Evolutionary conservation across 1,140 invertebrate species (phyloP).

Genomic region (Harlomillsia oculata): DNA sequence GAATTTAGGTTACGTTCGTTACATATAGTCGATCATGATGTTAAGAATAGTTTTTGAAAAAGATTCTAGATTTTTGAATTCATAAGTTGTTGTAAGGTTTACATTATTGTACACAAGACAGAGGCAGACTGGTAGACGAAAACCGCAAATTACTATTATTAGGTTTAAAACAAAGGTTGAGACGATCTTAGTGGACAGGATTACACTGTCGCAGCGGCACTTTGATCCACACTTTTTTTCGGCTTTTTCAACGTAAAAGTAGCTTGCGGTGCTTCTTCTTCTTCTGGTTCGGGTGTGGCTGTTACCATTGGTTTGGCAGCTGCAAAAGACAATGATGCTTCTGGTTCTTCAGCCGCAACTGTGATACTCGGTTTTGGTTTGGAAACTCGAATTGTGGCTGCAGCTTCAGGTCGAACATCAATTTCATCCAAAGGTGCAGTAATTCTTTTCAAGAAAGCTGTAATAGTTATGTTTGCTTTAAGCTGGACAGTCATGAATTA

Average conservation of each 20-base stretch:
- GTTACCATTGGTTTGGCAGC: slow-evolving; percentile 10
- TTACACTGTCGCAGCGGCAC: not conserved
- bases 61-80: no score
- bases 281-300: not conserved
- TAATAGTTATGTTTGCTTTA: no score
- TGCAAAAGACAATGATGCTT: slow-evolving; percentile 9
- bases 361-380: slow-evolving; percentile 4
- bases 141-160: not conserved
- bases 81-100: no score
- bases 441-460: slow-evolving; percentile 8
- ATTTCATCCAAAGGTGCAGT: not conserved
- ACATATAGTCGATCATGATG: no score
- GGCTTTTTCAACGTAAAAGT: slow-evolving; percentile 15
- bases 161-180: not conserved
- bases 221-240: not conserved
- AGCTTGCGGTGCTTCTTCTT: slow-evolving; percentile 4
- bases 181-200: not conserved
- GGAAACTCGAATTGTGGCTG: not conserved
- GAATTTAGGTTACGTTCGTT: no score
- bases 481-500: no score
- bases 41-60: no score
- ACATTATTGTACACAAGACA: no score
- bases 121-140: not conserved
- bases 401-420: no score
- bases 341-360: slow-evolving; percentile 6